Base-by-base conservation (phyloP, 2,113 vertebrate genomes). In the Melanostigma gelatinosum region DNA sequence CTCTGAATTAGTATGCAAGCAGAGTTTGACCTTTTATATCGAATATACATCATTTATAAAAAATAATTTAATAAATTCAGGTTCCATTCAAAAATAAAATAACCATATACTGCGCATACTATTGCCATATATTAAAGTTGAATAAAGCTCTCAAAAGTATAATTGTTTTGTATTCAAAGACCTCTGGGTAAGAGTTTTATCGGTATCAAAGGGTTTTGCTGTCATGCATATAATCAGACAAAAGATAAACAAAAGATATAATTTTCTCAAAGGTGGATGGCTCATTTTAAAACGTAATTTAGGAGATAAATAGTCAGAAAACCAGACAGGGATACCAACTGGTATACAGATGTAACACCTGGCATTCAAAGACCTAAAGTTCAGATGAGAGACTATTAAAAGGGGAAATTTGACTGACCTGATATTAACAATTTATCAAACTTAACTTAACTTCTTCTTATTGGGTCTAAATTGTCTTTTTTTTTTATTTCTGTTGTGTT, bases 1-100 rank as follows among this genome's bases (percentile, higher is more conserved):
- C 75, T 63, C 46, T 44, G 32, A 88, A 86, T 90, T 88, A 82
- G 78, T 79, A 77, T 76, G 77, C 62, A 79, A n/a, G 32, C 34
- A 70, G 36, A 54, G 18, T 73, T 74, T 67, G 65, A 75, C 46
- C 48, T 84, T 55, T 63, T 76, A 67, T 32, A 58, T 44, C 52
- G 20, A 8, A 38, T 61, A 68, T 74, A 3, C 32, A 74, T 74
- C 1, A 74, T 67, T 42, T 54, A 68, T 38, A 40, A 4, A 38
- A 34, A 16, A 75, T 34, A 52, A 24, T 79, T 68, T 55, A 2
- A 42, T 13, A 62, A 15, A 60, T n/a, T 3, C 9, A 55, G 34
- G 8, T 36, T 73, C 42, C 6, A 71, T 48, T 67, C 15, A 11
- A 29, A 24, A 24, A 24, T 24, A 24, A 24, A 64, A 15, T 38